Evolutionary conservation across 2,888 invertebrate genomes (phyloP).

Genomic region (Oscheius sp.): DNA sequence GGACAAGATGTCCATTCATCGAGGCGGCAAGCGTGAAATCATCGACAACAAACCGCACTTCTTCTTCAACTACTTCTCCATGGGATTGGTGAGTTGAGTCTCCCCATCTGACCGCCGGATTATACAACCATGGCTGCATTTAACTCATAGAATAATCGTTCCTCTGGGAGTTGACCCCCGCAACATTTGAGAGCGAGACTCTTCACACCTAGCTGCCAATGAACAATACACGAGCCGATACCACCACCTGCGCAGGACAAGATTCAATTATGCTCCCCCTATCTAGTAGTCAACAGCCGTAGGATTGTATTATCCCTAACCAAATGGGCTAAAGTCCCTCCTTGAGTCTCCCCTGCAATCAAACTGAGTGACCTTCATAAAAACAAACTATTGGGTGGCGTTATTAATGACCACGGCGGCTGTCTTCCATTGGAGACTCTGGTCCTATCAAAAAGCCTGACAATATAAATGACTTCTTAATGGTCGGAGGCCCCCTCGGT

Average conservation of each 20-base stretch:
- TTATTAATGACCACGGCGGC: constrained; percentile 8
- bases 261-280: constrained; percentile 30
- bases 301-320: constrained; percentile 29
- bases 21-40: constrained; percentile 28
- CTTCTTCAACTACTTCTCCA: constrained; percentile 97
- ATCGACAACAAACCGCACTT: constrained; percentile 83
- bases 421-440: neutral
- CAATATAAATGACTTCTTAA: constrained; percentile 32
- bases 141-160: constrained; percentile 34
- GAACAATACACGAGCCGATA: constrained; percentile 11
- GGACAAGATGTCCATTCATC: constrained; percentile 86
- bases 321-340: neutral
- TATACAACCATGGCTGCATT: constrained; percentile 6
- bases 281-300: constrained; percentile 31
- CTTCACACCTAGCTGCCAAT: constrained; percentile 12
- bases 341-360: neutral
- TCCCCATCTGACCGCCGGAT: constrained; percentile 1
- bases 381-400: constrained; percentile 19
- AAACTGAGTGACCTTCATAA: constrained; percentile 23
- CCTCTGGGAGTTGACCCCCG: constrained; percentile 26
- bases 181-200: constrained; percentile 22
- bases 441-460: constrained; percentile 15
- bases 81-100: constrained; percentile 85
- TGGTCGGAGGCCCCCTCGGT: neutral
- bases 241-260: constrained; percentile 26